These are phyloP conservation scores for Syngnathus typhle DNA, from an alignment of 2,113 vertebrate genomes.

Conservation along the genomic window DNA sequence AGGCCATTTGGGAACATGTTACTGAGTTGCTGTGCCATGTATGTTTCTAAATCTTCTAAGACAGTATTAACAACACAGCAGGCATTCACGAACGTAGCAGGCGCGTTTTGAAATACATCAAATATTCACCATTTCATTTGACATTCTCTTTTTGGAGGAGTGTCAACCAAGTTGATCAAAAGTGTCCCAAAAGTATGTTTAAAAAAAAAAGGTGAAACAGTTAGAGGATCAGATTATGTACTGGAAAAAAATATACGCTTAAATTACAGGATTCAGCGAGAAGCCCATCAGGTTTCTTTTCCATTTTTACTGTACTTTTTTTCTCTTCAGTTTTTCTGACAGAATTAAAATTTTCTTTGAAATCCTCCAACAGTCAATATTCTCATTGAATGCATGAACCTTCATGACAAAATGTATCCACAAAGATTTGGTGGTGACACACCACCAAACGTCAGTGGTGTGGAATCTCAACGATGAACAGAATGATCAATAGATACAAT, in stretches of 20 bases:
- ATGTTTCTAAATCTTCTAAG: slow-evolving; percentile 39
- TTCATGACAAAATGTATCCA: neutral
- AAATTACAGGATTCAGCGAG: neutral
- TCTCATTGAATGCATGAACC: neutral
- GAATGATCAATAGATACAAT: neutral
- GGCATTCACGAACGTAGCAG: slow-evolving; percentile 24
- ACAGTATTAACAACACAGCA: slow-evolving; percentile 49
- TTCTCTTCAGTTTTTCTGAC: neutral
- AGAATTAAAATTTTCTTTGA: neutral
- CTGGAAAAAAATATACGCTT: neutral
- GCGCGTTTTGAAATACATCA: slow-evolving; percentile 3
- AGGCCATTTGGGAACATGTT: slow-evolving; percentile 70
- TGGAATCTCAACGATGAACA: neutral
- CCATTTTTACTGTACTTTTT: neutral
- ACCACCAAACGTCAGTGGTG: neutral
- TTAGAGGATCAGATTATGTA: neutral
- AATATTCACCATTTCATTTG: neutral
- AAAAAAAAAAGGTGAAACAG: neutral
- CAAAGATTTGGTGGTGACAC: neutral
- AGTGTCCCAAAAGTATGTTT: neutral
- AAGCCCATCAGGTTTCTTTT: neutral
- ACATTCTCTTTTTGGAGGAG: neutral
- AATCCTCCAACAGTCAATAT: neutral
- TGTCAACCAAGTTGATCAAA: neutral
- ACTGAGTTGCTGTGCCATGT: slow-evolving; percentile 39